Evolutionary conservation across 2,888 invertebrate genomes (phyloP).

Genomic region (Tinea pellionella): DNA sequence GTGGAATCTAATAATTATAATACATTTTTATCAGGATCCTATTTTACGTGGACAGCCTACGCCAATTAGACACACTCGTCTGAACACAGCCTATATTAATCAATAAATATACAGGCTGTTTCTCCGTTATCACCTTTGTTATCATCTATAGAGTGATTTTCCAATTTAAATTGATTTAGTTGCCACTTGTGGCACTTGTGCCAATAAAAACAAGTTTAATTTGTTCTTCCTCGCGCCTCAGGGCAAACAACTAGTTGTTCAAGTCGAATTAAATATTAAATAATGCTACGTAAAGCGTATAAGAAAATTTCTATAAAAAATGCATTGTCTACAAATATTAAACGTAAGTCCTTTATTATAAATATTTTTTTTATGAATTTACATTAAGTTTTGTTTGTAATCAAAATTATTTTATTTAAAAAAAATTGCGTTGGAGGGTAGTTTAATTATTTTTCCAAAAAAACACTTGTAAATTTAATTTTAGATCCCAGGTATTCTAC

Average conservation of each 20-base stretch:
- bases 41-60: no score
- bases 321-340: background rate
- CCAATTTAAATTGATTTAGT: background rate
- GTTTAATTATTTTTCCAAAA: no score
- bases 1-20: no score
- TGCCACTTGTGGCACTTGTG: background rate
- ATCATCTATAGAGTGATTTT: background rate
- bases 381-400: no score
- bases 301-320: background rate
- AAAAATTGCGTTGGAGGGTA: no score
- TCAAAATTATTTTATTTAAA: no score
- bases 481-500: slow-evolving; percentile 19
- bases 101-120: no score
- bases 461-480: background rate
- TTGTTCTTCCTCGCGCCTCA: background rate
- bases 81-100: no score
- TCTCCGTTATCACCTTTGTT: no score
- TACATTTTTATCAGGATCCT: no score
- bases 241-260: background rate
- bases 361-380: no score
- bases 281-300: background rate
- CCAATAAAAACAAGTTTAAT: background rate
- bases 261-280: background rate
- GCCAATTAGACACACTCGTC: no score
- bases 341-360: background rate